Evolutionary conservation across 1,140 invertebrate species (phyloP).

Genomic region (Andricus grossulariae): DNA sequence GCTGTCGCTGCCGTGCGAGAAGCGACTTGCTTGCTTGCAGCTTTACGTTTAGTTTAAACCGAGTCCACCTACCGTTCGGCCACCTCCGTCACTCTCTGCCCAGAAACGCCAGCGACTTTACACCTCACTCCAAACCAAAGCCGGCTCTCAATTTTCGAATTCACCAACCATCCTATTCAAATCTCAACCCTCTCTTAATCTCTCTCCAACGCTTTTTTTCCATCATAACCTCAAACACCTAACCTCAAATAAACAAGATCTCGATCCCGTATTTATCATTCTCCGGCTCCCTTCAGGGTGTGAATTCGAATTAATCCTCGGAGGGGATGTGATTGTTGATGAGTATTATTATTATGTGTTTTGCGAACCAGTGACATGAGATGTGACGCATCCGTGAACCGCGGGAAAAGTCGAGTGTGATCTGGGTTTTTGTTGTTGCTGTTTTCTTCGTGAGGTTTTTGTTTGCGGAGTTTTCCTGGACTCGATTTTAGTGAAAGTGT

Average conservation of each 20-base stretch:
- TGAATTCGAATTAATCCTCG: background rate
- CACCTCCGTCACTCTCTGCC: background rate
- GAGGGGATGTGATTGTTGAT: slow-evolving; percentile 1
- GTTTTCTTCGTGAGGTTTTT: background rate
- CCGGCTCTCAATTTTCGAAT: background rate
- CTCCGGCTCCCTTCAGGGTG: background rate
- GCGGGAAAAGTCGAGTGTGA: slow-evolving; percentile 21
- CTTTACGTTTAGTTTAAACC: slow-evolving; percentile 2
- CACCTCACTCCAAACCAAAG: background rate
- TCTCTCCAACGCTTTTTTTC: background rate
- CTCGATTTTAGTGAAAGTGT: background rate
- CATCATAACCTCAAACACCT: background rate
- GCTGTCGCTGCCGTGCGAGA: background rate
- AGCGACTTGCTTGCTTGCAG: no score
- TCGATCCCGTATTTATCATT: background rate
- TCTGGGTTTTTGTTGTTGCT: background rate
- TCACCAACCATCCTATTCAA: no score
- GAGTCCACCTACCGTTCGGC: slow-evolving; percentile 26
- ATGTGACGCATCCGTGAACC: slow-evolving; percentile 9
- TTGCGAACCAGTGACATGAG: slow-evolving; percentile 11
- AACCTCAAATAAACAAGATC: slow-evolving; percentile 9
- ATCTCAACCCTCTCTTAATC: background rate
- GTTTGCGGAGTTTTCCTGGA: background rate
- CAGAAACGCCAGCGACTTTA: background rate
- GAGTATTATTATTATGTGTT: slow-evolving; percentile 13